Evolutionary conservation across 1,140 invertebrate species (phyloP).

Genomic region (Lepidurus apus): DNA sequence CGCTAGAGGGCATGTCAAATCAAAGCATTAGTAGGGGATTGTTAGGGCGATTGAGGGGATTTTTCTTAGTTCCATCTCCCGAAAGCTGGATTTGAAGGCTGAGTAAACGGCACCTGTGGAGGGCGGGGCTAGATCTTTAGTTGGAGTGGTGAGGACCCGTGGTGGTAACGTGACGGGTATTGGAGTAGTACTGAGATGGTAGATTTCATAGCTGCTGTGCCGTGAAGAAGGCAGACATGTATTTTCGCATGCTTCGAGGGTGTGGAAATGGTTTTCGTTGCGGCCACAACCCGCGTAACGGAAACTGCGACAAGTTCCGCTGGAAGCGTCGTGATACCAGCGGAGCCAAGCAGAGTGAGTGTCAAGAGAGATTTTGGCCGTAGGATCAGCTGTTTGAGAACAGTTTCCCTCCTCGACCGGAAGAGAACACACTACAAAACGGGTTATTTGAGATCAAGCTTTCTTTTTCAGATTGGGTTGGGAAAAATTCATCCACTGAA

Average conservation of each 20-base stretch:
- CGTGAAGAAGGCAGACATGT: slow-evolving; percentile 11
- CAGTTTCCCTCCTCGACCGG: slow-evolving; percentile 53
- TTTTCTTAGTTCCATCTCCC: not conserved
- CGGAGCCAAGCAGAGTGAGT: slow-evolving; percentile 40
- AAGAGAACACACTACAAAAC: slow-evolving; percentile 52
- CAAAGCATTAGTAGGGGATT: not conserved
- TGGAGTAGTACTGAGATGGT: not conserved
- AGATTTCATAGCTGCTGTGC: not conserved
- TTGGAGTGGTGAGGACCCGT: not conserved
- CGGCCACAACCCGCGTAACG: slow-evolving; percentile 59
- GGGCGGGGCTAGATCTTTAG: not conserved
- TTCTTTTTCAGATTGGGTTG: not conserved
- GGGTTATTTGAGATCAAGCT: slow-evolving; percentile 45
- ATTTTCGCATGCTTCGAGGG: slow-evolving; percentile 51
- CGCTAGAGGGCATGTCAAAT: not conserved
- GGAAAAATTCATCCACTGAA: not conserved
- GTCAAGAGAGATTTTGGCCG: slow-evolving; percentile 10
- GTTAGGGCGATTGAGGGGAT: not conserved
- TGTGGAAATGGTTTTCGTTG: slow-evolving; percentile 62
- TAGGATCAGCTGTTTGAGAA: slow-evolving; percentile 34
- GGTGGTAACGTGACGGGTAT: not conserved
- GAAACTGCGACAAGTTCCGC: slow-evolving; percentile 54
- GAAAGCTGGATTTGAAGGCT: not conserved
- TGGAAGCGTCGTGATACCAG: slow-evolving; percentile 56
- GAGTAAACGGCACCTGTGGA: slow-evolving; percentile 14